phyloP scores from a whole-genome alignment of 2,113 vertebrate species.

The Nesogale talazaci region DNA sequence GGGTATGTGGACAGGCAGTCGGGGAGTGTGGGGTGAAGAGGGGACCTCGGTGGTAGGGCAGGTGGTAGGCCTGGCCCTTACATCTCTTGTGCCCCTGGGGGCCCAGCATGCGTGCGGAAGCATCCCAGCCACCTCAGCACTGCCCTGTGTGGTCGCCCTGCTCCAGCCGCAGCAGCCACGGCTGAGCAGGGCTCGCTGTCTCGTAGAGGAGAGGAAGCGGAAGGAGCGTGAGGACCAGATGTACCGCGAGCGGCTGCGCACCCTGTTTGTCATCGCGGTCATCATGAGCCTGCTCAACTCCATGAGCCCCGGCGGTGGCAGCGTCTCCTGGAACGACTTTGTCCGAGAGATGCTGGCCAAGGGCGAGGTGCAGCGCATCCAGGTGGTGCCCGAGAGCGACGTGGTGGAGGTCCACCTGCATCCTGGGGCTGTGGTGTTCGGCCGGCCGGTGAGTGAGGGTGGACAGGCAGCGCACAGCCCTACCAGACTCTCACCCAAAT shows the following conservation, averaged over 20 bases:
- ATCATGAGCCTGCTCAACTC: constrained; percentile 90
- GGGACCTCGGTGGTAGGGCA: background rate
- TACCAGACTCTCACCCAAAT: background rate
- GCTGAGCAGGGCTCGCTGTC: no score
- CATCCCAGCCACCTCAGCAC: background rate
- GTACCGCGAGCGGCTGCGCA: constrained; percentile 92
- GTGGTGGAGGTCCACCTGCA: constrained; percentile 95
- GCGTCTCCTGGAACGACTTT: constrained; percentile 98
- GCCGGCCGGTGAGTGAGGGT: constrained; percentile 90
- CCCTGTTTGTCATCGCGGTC: constrained; percentile 89
- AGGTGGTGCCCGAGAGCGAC: constrained; percentile 95
- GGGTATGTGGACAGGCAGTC: no score
- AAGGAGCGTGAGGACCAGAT: constrained; percentile 92
- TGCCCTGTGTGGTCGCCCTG: background rate
- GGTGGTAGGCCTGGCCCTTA: background rate
- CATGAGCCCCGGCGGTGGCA: constrained; percentile 87
- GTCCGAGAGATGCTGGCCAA: constrained; percentile 98
- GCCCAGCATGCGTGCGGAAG: background rate
- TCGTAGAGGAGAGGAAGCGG: constrained; percentile 91
- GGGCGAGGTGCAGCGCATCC: constrained; percentile 95
- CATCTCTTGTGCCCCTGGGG: background rate
- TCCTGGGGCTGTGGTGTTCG: constrained; percentile 94
- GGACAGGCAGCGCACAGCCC: background rate
- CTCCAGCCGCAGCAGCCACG: no score
- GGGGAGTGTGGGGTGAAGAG: background rate